Percentiles rank a stretch among this genome's conserved stretches.
Conservation (phyloP, 2,113 vertebrate genomes). For the Zapornia atra region DNA sequence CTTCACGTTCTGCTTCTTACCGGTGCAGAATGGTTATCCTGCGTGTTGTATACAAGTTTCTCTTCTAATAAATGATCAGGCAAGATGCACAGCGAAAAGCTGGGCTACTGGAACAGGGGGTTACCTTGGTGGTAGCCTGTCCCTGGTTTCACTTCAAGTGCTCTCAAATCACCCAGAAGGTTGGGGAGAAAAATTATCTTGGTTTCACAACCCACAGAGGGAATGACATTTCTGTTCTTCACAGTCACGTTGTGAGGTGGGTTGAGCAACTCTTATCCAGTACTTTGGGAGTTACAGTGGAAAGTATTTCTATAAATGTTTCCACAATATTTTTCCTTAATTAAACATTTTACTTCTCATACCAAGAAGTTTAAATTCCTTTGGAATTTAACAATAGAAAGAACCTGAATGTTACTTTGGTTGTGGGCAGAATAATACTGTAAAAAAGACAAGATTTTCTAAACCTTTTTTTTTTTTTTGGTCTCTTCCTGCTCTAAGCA, state of each 20-base stretch:
- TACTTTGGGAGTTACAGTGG: not conserved
- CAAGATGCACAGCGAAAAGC: not conserved
- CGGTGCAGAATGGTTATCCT: not conserved
- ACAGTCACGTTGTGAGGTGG: not conserved
- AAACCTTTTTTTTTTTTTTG: not conserved
- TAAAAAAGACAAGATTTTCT: not conserved
- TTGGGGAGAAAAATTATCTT: not conserved
- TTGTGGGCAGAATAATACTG: not conserved
- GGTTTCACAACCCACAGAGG: not conserved
- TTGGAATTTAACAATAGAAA: not conserved
- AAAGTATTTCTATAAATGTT: constrained; percentile 13
- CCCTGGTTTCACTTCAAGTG: not conserved
- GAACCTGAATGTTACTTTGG: not conserved
- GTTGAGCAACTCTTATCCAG: not conserved
- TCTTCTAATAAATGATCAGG: not conserved
- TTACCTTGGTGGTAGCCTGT: not conserved
- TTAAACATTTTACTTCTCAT: not conserved
- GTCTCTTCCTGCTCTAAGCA: not conserved
- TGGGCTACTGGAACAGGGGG: accelerated
- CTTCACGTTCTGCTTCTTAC: not conserved
- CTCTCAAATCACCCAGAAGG: not conserved
- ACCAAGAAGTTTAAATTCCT: not conserved
- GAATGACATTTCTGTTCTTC: not conserved
- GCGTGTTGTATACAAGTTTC: not conserved
- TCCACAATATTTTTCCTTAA: not conserved